Percentiles rank a stretch among this genome's conserved stretches.
Evolutionary conservation across 2,113 vertebrate species (phyloP).

Genomic region (Plestiodon gilberti): DNA sequence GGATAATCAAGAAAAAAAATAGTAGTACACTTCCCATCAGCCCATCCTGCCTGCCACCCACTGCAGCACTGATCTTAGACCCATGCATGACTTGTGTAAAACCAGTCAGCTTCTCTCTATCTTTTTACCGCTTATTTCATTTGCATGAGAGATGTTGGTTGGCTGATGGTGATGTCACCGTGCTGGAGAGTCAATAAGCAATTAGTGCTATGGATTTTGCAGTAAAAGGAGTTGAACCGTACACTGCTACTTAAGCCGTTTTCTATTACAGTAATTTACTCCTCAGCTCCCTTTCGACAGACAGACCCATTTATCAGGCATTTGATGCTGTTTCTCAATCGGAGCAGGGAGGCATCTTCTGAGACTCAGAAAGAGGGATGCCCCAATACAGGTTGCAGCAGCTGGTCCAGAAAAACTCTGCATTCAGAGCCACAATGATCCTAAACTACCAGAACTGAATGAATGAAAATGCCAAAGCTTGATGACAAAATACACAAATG

Average conservation of each 20-base stretch:
- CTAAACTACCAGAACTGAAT: background rate
- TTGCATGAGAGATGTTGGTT: constrained; percentile 63
- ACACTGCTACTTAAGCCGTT: constrained; percentile 66
- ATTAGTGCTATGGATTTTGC: constrained; percentile 75
- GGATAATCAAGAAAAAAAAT: background rate
- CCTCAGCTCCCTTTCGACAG: constrained; percentile 59
- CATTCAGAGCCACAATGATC: background rate
- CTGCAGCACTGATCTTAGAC: constrained; percentile 22
- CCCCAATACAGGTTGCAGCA: background rate
- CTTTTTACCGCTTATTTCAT: constrained; percentile 23
- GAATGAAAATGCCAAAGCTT: background rate
- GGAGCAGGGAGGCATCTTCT: constrained; percentile 8
- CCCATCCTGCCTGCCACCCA: background rate
- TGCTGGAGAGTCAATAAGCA: constrained; percentile 76
- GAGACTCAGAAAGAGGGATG: background rate
- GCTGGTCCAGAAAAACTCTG: background rate
- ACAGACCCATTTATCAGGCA: constrained; percentile 47
- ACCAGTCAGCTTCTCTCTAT: constrained; percentile 17
- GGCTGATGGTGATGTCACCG: constrained; percentile 79
- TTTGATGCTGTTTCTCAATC: constrained; percentile 35
- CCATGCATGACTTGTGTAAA: constrained; percentile 22
- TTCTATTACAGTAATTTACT: constrained; percentile 71
- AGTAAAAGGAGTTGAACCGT: constrained; percentile 66
- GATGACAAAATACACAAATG: background rate
- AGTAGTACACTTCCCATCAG: constrained; percentile 1